Base-by-base conservation (phyloP, 1,140 invertebrate genomes). In the Kradibia gibbosae region DNA sequence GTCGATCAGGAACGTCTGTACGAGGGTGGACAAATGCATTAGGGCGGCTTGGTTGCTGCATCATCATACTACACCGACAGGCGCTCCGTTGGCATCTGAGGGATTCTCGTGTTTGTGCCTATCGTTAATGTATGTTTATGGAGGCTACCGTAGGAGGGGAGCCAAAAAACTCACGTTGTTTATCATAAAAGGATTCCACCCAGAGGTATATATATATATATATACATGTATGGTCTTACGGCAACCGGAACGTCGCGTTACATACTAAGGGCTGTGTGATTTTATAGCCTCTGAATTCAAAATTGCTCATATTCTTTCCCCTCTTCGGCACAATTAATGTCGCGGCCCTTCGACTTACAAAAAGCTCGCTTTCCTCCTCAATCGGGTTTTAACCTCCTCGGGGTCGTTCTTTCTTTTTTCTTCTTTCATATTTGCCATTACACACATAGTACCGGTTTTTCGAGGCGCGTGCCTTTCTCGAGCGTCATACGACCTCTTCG, bases 1-100 rank as follows among this genome's bases (percentile, higher is more conserved):
- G 48, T 34, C 42, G 45, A 67, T 78, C 81, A 81, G 70, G 73
- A 81, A 60, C 60, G 57, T 78, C 78, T 77, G 50, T 50, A 42
- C 60, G 60, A 45, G 79, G 39, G 31, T 17, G n/a, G 34, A 34
- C 62, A 8, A 39, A 67, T 67, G 34, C 62, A 39, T 39, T 39
- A 22, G 62, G 20, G 62, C n/a, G 60, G 36, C 31, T 65, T 20
- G 28, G 50, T 22, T 22, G 15, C 10, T 7, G 45, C 20, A 53
- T n/a, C 65, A 5, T 39, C 62, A 5, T 15, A 5, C 25, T 7
- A 17, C 10, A 45, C 7, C 31, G 5, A 15, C 22, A 13, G 36
- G 57, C 57, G 10, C 57, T 2, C 8, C 28, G 57, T 13, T 1
- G 5, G 10, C 57, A 31, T 62, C 20, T 5, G 11, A 42, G 20